phyloP scores from a whole-genome alignment of 1,140 invertebrate genomes.

The Campoletis sonorensis region DNA sequence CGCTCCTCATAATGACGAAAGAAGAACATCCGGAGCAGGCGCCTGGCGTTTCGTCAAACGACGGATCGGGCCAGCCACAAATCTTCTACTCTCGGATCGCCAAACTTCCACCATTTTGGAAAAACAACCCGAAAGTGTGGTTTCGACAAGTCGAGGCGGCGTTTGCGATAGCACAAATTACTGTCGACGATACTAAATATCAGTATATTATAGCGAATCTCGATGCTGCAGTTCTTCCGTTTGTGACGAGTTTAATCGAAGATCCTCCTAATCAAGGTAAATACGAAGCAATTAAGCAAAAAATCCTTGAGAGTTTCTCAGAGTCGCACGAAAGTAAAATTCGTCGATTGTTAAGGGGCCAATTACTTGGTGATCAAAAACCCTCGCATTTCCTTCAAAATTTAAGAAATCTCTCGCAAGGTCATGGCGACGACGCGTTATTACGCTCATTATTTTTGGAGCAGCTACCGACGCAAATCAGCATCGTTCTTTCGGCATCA shows the following conservation, averaged over 20 bases:
- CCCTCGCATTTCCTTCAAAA: background rate
- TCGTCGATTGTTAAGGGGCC: background rate
- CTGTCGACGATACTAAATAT: background rate
- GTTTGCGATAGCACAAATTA: background rate
- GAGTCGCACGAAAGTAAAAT: background rate
- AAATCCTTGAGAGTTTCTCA: background rate
- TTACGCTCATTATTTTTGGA: background rate
- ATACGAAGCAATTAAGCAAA: background rate
- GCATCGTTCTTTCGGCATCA: no score
- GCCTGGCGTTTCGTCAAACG: no score
- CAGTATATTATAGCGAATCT: background rate
- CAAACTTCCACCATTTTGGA: no score
- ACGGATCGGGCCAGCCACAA: background rate
- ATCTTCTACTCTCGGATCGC: background rate
- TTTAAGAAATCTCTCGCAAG: background rate
- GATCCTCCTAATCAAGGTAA: background rate
- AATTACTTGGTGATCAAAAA: background rate
- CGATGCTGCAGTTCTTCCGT: background rate
- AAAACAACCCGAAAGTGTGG: no score
- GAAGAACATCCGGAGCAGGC: background rate
- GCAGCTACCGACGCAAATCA: background rate
- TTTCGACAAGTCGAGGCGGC: background rate
- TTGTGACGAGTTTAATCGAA: background rate
- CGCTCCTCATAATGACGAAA: background rate
- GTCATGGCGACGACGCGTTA: background rate